A percentile compares a stretch with the other conserved stretches of the same genome.
phyloP scores from a whole-genome alignment of 2,888 invertebrate species.

The Spodoptera exigua region DNA sequence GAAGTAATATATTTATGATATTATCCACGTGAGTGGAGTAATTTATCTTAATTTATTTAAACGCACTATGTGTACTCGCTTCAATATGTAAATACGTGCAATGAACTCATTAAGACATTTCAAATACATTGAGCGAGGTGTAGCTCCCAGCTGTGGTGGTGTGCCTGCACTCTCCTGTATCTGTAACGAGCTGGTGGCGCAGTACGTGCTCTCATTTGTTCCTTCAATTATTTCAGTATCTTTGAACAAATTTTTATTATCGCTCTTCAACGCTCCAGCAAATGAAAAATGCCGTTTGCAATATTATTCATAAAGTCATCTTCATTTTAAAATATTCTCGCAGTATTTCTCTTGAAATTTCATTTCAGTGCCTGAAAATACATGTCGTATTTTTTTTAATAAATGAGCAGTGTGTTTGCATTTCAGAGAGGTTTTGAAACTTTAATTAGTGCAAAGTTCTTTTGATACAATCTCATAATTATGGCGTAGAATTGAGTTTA shows the following conservation, averaged over 20 bases:
- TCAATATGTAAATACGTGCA: too few species aligned
- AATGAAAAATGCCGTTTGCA: slow-evolving; percentile 34
- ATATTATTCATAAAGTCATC: slow-evolving; percentile 26
- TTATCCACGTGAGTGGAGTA: too few species aligned
- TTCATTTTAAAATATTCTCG: slow-evolving; percentile 15
- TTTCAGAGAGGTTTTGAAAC: neutral
- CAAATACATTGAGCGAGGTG: too few species aligned
- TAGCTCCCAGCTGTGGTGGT: too few species aligned
- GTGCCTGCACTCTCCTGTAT: neutral
- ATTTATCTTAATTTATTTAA: too few species aligned
- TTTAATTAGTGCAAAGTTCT: neutral
- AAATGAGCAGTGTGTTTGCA: neutral
- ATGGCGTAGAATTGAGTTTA: too few species aligned
- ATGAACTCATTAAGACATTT: too few species aligned
- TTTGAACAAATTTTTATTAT: neutral
- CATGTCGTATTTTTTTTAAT: slow-evolving; percentile 5
- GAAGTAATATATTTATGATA: too few species aligned
- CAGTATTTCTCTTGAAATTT: slow-evolving; percentile 3
- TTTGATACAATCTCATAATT: slow-evolving; percentile 2
- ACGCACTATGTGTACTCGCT: too few species aligned
- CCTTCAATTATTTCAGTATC: slow-evolving; percentile 19
- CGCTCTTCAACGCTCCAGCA: slow-evolving; percentile 15
- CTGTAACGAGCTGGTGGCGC: slow-evolving; percentile 2
- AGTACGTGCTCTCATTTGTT: slow-evolving; percentile 2
- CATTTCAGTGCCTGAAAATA: neutral